Percentiles rank a stretch among this genome's conserved stretches.
phyloP scores from a whole-genome alignment of 2,113 vertebrate genomes.

The Rhagologus leucostigma region DNA sequence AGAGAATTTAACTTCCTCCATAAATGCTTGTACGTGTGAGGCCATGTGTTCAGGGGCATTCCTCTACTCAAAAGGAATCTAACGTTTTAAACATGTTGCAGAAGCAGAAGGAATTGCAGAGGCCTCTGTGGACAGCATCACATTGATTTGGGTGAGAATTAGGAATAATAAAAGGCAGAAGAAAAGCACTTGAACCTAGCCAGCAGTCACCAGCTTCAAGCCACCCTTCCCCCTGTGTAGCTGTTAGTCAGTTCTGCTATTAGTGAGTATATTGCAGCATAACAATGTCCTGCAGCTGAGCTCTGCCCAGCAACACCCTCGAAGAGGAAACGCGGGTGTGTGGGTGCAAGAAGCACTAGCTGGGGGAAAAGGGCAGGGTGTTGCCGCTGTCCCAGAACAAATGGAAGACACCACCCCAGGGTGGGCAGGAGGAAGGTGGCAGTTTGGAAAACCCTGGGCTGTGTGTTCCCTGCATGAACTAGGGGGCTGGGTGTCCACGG shows the following conservation, averaged over 20 bases:
- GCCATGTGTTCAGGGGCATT: background rate
- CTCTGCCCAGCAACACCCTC: background rate
- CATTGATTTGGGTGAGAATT: background rate
- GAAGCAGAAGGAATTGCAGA: background rate
- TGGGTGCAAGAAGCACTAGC: background rate
- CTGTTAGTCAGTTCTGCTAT: background rate
- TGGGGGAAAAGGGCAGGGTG: background rate
- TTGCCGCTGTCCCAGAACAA: background rate
- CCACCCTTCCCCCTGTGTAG: rapidly evolving
- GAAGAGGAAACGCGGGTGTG: background rate
- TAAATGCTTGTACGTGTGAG: background rate
- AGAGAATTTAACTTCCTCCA: conserved; percentile 23
- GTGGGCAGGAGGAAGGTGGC: background rate
- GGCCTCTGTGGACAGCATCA: background rate
- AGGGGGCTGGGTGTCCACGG: background rate
- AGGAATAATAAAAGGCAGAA: background rate
- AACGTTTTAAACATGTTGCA: background rate
- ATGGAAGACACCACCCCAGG: background rate
- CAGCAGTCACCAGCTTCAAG: background rate
- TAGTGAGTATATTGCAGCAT: background rate
- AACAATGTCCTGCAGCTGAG: background rate
- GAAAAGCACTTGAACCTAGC: background rate
- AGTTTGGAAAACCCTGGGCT: background rate
- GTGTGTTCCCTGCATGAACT: background rate
- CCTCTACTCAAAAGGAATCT: background rate